These are phyloP conservation scores for Coremacera marginata DNA, from an alignment of 2,888 invertebrate species.

Conservation along the genomic window DNA sequence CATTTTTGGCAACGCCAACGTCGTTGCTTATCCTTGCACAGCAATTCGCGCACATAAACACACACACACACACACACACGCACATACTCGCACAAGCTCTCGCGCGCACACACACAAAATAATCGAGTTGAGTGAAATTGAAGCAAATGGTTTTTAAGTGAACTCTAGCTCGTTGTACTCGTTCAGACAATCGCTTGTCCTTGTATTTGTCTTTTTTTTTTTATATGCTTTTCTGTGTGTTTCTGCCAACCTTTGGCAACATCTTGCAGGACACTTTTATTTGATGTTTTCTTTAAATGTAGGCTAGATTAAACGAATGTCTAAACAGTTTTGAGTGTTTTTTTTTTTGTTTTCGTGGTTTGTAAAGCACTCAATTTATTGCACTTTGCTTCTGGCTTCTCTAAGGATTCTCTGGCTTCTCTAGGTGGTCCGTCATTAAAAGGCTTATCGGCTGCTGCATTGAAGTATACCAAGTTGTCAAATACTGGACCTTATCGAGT, in stretches of 20 bases:
- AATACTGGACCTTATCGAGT: no score
- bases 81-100: neutral
- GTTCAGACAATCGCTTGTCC: neutral
- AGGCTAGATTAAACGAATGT: no score
- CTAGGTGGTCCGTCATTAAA: no score
- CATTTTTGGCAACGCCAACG: slow-evolving; percentile 51
- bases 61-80: neutral
- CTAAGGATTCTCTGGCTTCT: no score
- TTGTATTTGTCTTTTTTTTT: neutral
- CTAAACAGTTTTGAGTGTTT: slow-evolving; percentile 22
- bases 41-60: slow-evolving; percentile 12
- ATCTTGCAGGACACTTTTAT: slow-evolving; percentile 20
- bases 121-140: slow-evolving; percentile 12
- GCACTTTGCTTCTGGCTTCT: neutral
- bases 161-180: neutral
- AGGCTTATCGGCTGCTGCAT: no score
- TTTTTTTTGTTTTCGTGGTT: slow-evolving; percentile 43
- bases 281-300: neutral
- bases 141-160: neutral
- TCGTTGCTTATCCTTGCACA: slow-evolving; percentile 25
- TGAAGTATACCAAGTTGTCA: no score
- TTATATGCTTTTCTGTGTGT: neutral
- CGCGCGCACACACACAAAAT: neutral
- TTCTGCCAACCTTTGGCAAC: neutral
- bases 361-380: neutral